Conservation (phyloP, 2,888 invertebrate genomes). For the Drosophila infuscata region DNA sequence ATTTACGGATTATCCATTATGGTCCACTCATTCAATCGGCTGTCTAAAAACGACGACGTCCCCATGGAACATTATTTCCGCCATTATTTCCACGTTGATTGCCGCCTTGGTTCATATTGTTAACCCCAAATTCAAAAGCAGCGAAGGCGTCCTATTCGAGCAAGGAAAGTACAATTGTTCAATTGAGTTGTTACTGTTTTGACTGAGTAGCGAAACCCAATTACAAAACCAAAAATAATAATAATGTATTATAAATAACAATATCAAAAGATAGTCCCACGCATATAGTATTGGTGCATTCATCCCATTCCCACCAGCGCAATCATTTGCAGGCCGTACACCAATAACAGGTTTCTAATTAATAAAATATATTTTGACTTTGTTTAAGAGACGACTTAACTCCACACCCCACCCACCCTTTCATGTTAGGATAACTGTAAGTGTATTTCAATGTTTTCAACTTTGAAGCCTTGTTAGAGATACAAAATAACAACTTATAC, state of each 20-base stretch:
- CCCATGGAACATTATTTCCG: constrained; percentile 84
- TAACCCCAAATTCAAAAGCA: constrained; percentile 84
- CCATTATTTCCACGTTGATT: constrained; percentile 83
- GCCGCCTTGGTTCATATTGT: constrained; percentile 84
- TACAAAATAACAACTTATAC: background rate
- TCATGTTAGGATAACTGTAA: background rate
- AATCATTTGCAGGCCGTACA: constrained; percentile 1
- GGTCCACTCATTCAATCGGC: constrained; percentile 16
- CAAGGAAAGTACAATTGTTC: constrained; percentile 73
- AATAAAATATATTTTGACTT: background rate
- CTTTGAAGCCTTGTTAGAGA: background rate
- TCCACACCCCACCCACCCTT: background rate
- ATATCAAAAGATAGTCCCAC: background rate
- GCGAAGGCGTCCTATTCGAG: constrained; percentile 82
- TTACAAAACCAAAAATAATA: constrained; percentile 15
- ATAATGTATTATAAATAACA: constrained; percentile 1
- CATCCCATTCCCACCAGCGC: background rate
- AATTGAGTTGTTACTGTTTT: constrained; percentile 56
- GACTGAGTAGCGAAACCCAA: constrained; percentile 18
- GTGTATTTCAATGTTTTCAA: background rate
- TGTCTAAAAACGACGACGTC: constrained; percentile 85
- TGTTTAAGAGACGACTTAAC: background rate
- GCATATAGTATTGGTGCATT: background rate
- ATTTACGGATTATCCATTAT: constrained; percentile 15
- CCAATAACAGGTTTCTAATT: background rate